Evolutionary conservation across 2,888 invertebrate species (phyloP).

Genomic region (Trachelus iudaicus): DNA sequence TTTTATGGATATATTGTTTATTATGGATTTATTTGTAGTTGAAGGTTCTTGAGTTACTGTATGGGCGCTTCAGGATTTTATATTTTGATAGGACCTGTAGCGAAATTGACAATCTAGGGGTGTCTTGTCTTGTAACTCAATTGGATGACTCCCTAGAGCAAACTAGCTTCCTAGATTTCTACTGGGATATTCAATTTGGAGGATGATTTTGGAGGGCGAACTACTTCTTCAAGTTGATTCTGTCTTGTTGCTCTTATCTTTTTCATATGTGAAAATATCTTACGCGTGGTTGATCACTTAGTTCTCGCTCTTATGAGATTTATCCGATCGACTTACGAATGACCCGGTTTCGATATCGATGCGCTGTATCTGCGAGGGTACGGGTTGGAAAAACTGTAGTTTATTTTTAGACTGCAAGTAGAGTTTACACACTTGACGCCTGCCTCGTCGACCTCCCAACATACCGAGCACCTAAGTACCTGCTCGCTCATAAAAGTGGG

Average conservation of each 20-base stretch:
- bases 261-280: background rate
- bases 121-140: background rate
- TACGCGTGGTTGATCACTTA: background rate
- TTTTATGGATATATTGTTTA: background rate
- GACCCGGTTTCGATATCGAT: constrained; percentile 1
- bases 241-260: background rate
- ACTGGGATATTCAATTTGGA: background rate
- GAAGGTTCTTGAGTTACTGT: background rate
- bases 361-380: background rate
- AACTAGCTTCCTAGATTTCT: background rate
- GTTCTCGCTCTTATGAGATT: background rate
- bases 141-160: background rate
- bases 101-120: background rate
- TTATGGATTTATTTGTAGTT: background rate
- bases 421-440: constrained; percentile 5
- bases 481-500: background rate
- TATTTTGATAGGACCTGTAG: background rate
- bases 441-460: constrained; percentile 4
- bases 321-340: background rate
- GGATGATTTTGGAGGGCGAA: background rate
- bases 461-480: background rate
- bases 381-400: background rate
- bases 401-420: constrained; percentile 11
- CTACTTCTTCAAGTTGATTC: background rate
- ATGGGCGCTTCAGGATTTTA: background rate